These are phyloP conservation scores for Spicauda simplicius DNA, from an alignment of 2,888 invertebrate species.

Conservation along the genomic window DNA sequence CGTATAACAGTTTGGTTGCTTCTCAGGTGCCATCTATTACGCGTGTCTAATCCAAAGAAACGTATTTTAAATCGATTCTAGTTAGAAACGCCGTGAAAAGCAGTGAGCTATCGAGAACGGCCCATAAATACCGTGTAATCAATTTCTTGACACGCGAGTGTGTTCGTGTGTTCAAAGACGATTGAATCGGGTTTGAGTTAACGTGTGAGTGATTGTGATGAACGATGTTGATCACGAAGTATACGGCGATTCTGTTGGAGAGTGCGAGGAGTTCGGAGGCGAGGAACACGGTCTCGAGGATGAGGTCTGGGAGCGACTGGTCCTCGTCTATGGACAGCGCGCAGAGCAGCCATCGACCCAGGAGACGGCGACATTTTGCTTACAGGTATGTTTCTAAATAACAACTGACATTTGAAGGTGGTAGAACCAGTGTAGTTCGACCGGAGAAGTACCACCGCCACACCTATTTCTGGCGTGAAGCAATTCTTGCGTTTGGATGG, in stretches of 20 bases:
- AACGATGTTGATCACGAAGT: conserved; percentile 88
- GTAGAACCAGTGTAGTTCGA: too few species aligned
- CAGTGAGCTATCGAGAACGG: conserved; percentile 28
- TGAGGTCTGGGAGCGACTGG: conserved; percentile 55
- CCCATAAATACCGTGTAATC: conserved; percentile 30
- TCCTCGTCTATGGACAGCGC: conserved; percentile 66
- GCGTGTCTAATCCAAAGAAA: conserved; percentile 25
- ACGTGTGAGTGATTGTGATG: conserved; percentile 40
- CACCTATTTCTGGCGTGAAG: too few species aligned
- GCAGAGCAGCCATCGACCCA: conserved; percentile 56
- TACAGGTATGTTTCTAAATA: conserved; percentile 59
- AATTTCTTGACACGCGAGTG: conserved; percentile 31
- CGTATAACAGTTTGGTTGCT: conserved; percentile 11
- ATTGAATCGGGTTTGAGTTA: conserved; percentile 14
- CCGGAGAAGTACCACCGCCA: too few species aligned
- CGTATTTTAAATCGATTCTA: conserved; percentile 21
- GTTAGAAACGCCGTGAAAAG: conserved; percentile 30
- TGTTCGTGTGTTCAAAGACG: conserved; percentile 18
- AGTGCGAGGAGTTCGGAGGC: conserved; percentile 83
- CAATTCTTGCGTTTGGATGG: too few species aligned
- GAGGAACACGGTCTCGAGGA: conserved; percentile 61
- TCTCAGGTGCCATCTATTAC: conserved; percentile 20
- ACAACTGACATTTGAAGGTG: too few species aligned
- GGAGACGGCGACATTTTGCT: conserved; percentile 65
- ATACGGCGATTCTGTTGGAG: conserved; percentile 88